Evolutionary conservation across 2,797 vertebrate species (phyloP), one percentile per base, ranked within the genome.

Genomic region (Sciurus carolinensis): DNA sequence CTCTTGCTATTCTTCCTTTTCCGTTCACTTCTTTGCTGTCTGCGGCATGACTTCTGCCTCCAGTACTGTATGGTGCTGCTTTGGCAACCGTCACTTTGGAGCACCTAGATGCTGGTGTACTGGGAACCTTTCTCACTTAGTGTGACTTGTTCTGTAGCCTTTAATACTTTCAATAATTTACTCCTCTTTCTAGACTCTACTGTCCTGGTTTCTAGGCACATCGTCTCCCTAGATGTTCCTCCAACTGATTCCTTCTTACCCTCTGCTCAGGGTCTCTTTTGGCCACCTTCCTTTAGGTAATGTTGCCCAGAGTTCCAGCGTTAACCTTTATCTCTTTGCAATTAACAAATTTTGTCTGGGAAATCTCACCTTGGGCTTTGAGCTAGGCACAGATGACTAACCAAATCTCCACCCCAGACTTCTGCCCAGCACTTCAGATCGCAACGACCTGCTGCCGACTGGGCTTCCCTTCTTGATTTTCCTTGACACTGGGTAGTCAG

Each of bases 51-150:
- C 59, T 86, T 94, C 59, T 75, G 57, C 59, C 42, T 24, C 18
- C 7, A 0, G 13, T 52, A 1, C 15, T 8, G 1, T 2, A 0
- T 0, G 44, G 85, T 28, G 22, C 5, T 26, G 22, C 44, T n/a
- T 71, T n/a, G 39, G 33, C 50, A 62, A 50, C 52, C 20, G 30
- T 59, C 15, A 15, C 7, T 26, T n/a, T 3, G 24, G 81, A 92
- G 79, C 52, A 67, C 59, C 36, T 33, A 2, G 8, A 28, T 36
- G 81, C 26, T 73, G 44, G 30, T 6, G 28, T n/a, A 13, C 71
- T 28, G 22, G 83, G 28, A 76, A 50, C 67, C 42, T 69, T 47
- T 82, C 57, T 18, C 39, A 24, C 72, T 39, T 67, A 33, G 3
- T 62, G 69, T 30, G 39, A 30, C 50, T 67, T 28, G 2, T 1